Conservation (phyloP, 2,113 vertebrate genomes). For the Lichenostomus cassidix region DNA sequence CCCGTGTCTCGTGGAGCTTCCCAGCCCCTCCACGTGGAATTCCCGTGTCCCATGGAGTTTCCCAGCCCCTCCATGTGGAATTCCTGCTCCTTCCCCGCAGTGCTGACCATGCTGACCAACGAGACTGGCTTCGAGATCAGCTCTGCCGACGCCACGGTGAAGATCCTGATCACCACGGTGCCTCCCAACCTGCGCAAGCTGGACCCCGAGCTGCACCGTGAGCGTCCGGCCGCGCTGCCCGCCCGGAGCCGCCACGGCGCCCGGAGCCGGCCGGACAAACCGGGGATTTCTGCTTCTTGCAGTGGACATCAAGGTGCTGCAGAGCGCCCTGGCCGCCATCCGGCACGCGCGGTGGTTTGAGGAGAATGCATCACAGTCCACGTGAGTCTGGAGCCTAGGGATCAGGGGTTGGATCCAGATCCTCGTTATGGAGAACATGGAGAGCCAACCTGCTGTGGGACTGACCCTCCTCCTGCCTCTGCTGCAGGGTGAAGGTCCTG, state of each 20-base stretch:
- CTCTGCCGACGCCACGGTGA: constrained; percentile 92
- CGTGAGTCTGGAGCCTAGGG: constrained; percentile 74
- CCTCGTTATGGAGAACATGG: fast-evolving
- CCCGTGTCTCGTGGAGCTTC: too few relatives aligned
- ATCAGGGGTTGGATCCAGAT: fast-evolving
- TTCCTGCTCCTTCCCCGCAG: constrained; percentile 25
- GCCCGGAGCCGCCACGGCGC: fast-evolving
- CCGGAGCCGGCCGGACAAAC: fast-evolving
- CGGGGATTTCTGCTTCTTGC: neutral
- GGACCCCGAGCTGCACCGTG: constrained; percentile 93
- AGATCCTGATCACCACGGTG: constrained; percentile 96
- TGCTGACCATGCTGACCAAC: constrained; percentile 95
- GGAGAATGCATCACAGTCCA: constrained; percentile 96
- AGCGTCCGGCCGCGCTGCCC: neutral
- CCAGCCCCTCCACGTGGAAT: too few relatives aligned
- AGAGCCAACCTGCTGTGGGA: fast-evolving
- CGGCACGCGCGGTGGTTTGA: constrained; percentile 97
- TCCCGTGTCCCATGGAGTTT: too few relatives aligned
- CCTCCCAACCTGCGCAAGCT: constrained; percentile 96
- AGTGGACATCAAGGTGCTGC: constrained; percentile 99
- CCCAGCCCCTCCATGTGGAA: fast-evolving
- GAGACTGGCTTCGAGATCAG: constrained; percentile 97
- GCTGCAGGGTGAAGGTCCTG: constrained; percentile 90
- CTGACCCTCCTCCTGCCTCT: neutral
- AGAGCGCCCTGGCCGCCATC: constrained; percentile 95